phyloP scores from a whole-genome alignment of 2,113 vertebrate genomes.

The Caranx melampygus region DNA sequence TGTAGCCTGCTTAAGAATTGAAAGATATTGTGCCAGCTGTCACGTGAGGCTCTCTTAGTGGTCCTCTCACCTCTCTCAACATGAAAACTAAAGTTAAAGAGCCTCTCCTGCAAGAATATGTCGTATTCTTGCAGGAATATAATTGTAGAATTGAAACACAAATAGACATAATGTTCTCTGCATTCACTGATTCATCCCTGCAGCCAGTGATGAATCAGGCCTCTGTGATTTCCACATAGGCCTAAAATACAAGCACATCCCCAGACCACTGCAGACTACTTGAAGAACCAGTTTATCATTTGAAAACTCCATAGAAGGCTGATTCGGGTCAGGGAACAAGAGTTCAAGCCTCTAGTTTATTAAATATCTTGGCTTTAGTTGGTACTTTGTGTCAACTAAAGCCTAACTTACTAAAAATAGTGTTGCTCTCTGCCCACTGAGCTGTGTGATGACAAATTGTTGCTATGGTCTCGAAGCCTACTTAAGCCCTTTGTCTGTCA shows the following conservation, averaged over 20 bases:
- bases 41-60: background rate
- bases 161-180: background rate
- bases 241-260: background rate
- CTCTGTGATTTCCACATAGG: background rate
- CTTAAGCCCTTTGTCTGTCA: constrained; percentile 52
- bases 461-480: constrained; percentile 65
- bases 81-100: background rate
- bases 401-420: constrained; percentile 84
- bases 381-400: constrained; percentile 8
- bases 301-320: constrained; percentile 9
- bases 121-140: background rate
- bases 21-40: background rate
- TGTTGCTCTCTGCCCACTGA: constrained; percentile 38
- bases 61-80: too few species aligned
- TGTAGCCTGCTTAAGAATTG: background rate
- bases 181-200: too few species aligned
- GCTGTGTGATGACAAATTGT: constrained; percentile 72
- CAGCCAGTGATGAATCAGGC: too few species aligned
- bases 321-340: background rate
- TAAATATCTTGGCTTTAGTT: constrained; percentile 14
- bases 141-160: background rate
- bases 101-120: background rate
- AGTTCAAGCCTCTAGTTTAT: background rate
- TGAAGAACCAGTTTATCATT: background rate
- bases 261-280: background rate